A percentile compares a stretch with the other conserved stretches of the same genome.
Evolutionary conservation across 2,113 vertebrate species (phyloP).

Genomic region (Octodon degus): DNA sequence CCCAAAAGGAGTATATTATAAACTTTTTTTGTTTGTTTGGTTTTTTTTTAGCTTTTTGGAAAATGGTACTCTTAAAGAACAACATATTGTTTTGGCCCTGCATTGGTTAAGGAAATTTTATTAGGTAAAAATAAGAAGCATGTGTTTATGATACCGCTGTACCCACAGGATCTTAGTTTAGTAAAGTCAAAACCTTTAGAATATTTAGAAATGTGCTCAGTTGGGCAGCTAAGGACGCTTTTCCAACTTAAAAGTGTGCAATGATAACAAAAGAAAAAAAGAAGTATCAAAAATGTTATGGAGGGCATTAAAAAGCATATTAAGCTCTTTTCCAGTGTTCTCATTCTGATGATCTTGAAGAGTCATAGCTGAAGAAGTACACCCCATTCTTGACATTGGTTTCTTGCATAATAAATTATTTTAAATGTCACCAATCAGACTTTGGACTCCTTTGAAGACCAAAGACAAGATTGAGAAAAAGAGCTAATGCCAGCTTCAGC

Average conservation of each 20-base stretch:
- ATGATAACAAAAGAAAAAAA: constrained; percentile 42
- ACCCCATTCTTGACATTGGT: constrained; percentile 50
- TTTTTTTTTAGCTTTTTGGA: constrained; percentile 37
- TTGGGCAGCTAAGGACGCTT: constrained; percentile 14
- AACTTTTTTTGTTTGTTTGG: too few species aligned
- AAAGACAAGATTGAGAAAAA: constrained; percentile 31
- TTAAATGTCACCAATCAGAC: constrained; percentile 57
- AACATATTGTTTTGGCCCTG: constrained; percentile 44
- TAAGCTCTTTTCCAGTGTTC: constrained; percentile 51
- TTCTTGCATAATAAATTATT: constrained; percentile 59
- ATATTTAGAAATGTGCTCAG: constrained; percentile 63
- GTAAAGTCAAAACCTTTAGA: constrained; percentile 57
- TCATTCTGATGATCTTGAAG: constrained; percentile 36
- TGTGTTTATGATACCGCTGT: constrained; percentile 58
- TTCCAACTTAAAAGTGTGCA: constrained; percentile 41
- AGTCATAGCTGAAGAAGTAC: constrained; percentile 40
- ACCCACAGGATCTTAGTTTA: constrained; percentile 63
- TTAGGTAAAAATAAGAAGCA: constrained; percentile 71
- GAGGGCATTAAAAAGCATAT: constrained; percentile 28
- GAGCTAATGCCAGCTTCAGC: constrained; percentile 38
- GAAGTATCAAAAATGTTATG: constrained; percentile 7
- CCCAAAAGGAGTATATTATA: neutral
- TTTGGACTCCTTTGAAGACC: constrained; percentile 47
- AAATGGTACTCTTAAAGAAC: constrained; percentile 63
- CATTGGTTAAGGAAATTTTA: constrained; percentile 64